Percentiles rank a stretch among this genome's conserved stretches.
Evolutionary conservation across 2,113 vertebrate species (phyloP).

Genomic region (Panurus biarmicus): DNA sequence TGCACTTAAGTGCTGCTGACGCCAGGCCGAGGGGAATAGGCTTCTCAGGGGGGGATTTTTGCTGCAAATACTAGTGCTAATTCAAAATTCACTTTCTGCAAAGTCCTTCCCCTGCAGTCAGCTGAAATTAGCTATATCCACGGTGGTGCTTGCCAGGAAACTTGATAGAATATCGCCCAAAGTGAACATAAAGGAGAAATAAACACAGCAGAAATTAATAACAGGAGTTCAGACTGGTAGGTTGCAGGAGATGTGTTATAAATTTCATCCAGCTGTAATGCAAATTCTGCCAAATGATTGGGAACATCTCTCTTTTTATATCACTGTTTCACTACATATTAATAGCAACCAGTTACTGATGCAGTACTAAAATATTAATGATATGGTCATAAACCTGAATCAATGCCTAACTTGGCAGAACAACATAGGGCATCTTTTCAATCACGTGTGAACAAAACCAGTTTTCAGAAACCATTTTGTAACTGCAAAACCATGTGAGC

Average conservation of each 20-base stretch:
- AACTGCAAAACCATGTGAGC: not conserved
- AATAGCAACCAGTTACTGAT: constrained; percentile 60
- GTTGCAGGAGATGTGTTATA: constrained; percentile 46
- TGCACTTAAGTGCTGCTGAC: constrained; percentile 41
- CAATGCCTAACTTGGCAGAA: constrained; percentile 51
- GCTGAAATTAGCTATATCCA: constrained; percentile 58
- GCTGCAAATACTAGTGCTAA: constrained; percentile 24
- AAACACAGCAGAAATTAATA: constrained; percentile 63
- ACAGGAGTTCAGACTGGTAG: constrained; percentile 47
- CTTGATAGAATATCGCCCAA: constrained; percentile 51
- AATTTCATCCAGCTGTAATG: constrained; percentile 60
- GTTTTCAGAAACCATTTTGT: constrained; percentile 37
- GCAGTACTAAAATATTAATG: constrained; percentile 59
- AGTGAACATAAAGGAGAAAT: constrained; percentile 61
- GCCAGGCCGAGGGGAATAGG: constrained; percentile 29
- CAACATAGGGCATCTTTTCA: constrained; percentile 21
- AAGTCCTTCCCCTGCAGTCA: constrained; percentile 45
- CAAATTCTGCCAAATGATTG: constrained; percentile 54
- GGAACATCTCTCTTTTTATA: constrained; percentile 56
- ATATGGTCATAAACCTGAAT: constrained; percentile 52
- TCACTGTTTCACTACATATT: constrained; percentile 47
- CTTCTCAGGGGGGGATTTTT: constrained; percentile 34
- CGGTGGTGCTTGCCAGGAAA: constrained; percentile 48
- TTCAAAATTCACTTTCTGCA: constrained; percentile 53
- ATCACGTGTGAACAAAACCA: constrained; percentile 21